Evolutionary conservation across 2,797 vertebrate species (phyloP).

Genomic region (Buphagus erythrorhynchus): DNA sequence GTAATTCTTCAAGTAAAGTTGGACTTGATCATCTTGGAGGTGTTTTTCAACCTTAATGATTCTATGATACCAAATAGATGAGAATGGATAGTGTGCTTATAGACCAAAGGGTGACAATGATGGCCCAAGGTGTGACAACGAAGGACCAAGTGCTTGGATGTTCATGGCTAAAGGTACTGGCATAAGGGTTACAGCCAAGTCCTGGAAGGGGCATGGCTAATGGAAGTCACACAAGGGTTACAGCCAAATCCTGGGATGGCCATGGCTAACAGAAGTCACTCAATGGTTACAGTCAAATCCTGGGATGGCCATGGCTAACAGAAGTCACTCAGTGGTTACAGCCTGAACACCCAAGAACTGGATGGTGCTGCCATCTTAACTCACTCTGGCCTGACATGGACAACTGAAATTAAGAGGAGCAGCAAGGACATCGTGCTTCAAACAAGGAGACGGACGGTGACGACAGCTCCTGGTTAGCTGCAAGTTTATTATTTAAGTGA

Average conservation of each 20-base stretch:
- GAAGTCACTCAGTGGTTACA: fast-evolving
- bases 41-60: neutral
- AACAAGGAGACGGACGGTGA: neutral
- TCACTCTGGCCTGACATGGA: neutral
- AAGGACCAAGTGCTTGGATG: neutral
- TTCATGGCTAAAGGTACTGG: neutral
- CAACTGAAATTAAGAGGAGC: neutral
- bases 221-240: neutral
- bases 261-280: neutral
- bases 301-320: neutral
- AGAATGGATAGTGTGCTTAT: neutral
- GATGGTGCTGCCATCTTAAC: neutral
- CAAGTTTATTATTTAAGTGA: neutral
- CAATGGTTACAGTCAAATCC: too few species aligned
- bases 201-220: neutral
- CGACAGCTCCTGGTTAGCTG: neutral
- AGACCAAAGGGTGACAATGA: neutral
- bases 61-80: neutral
- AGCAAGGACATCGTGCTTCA: neutral
- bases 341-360: neutral
- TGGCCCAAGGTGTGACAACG: neutral
- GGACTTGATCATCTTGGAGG: neutral
- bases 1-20: neutral
- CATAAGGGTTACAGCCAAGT: neutral
- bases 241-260: neutral